phyloP scores from a whole-genome alignment of 2,888 invertebrate species.

The Hemistola chrysoprasaria region DNA sequence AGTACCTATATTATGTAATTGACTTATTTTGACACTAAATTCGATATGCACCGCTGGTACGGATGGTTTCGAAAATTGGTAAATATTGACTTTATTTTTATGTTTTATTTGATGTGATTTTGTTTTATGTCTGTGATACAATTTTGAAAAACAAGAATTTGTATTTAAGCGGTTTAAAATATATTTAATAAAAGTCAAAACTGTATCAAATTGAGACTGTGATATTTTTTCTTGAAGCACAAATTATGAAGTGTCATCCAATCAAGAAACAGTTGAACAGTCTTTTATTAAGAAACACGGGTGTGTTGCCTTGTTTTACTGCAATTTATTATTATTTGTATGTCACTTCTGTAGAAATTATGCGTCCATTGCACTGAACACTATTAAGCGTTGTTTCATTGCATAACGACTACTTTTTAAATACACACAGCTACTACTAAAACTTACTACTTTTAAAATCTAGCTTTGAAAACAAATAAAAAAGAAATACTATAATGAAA shows the following conservation, averaged over 20 bases:
- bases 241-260: background rate
- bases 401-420: no score
- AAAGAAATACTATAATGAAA: no score
- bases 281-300: conserved; percentile 38
- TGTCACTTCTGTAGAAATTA: conserved; percentile 26
- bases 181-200: conserved; percentile 31
- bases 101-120: conserved; percentile 29
- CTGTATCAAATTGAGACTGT: conserved; percentile 41
- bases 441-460: no score
- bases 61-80: conserved; percentile 71
- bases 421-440: no score
- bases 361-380: conserved; percentile 16
- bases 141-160: conserved; percentile 30
- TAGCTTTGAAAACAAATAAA: background rate
- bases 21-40: conserved; percentile 48
- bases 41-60: conserved; percentile 82
- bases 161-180: conserved; percentile 12
- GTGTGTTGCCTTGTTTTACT: conserved; percentile 35
- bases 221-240: conserved; percentile 37
- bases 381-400: background rate
- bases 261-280: conserved; percentile 41
- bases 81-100: conserved; percentile 51
- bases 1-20: no score
- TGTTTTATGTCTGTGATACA: conserved; percentile 32
- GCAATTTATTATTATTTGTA: conserved; percentile 28